These are phyloP conservation scores for Corvus cornix DNA, from an alignment of 2,113 vertebrate genomes.

Conservation along the genomic window DNA sequence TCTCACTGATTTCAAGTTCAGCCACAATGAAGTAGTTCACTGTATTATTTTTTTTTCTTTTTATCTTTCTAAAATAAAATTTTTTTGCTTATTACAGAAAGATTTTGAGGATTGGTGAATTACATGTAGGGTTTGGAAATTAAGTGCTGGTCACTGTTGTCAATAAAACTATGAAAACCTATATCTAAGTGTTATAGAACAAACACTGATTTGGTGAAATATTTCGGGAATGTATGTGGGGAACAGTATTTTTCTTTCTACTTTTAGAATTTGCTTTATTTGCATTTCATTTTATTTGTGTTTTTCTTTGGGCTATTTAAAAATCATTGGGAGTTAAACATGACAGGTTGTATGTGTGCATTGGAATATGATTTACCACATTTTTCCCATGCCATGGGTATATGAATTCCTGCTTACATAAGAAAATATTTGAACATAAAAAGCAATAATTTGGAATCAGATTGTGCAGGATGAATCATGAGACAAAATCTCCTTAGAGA, in stretches of 20 bases:
- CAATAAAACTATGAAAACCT: neutral
- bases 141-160: neutral
- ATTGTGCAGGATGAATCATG: constrained; percentile 50
- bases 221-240: neutral
- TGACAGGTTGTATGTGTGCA: constrained; percentile 11
- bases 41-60: too few relatives aligned
- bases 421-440: constrained; percentile 64
- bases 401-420: constrained; percentile 60
- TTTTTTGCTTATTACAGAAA: neutral
- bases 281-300: constrained; percentile 40
- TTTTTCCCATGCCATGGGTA: constrained; percentile 46
- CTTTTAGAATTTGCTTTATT: constrained; percentile 39
- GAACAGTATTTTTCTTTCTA: constrained; percentile 12
- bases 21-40: neutral
- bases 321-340: constrained; percentile 38
- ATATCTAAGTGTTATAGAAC: neutral
- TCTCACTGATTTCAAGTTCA: neutral
- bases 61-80: neutral
- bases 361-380: constrained; percentile 45
- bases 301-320: constrained; percentile 45
- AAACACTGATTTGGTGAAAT: neutral
- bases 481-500: constrained; percentile 39
- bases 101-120: neutral
- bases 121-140: neutral
- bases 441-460: constrained; percentile 55